A percentile compares a stretch with the other conserved stretches of the same genome.
phyloP scores from a whole-genome alignment of 1,140 invertebrate genomes.

The Drosophila equinoxialis region DNA sequence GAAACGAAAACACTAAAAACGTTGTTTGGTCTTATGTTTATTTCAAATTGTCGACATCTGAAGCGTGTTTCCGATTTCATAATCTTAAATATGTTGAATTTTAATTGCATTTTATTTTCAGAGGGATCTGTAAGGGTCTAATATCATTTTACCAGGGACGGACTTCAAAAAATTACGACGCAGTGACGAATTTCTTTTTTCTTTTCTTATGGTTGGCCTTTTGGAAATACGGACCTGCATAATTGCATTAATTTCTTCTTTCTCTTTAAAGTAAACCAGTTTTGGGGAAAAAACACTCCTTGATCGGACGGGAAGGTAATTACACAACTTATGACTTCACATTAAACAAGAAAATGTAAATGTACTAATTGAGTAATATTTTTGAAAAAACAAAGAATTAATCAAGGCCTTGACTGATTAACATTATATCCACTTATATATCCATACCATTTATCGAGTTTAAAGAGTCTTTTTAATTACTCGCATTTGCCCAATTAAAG shows the following conservation, averaged over 20 bases:
- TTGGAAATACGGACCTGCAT: too few species aligned
- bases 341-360: neutral
- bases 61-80: neutral
- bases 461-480: constrained; percentile 36
- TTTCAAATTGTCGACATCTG: neutral
- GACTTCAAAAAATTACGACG: too few species aligned
- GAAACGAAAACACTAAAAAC: neutral
- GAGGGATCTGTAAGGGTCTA: too few species aligned
- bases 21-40: neutral
- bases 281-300: too few species aligned
- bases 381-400: neutral
- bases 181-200: too few species aligned
- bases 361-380: neutral
- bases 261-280: too few species aligned
- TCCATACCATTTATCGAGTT: constrained; percentile 20
- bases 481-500: constrained; percentile 28
- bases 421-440: neutral
- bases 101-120: neutral
- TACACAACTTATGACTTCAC: neutral
- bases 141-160: too few species aligned
- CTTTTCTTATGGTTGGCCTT: too few species aligned
- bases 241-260: too few species aligned
- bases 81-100: neutral
- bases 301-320: too few species aligned
- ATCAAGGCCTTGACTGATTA: neutral